phyloP scores from a whole-genome alignment of 2,888 invertebrate genomes.

The Cephonodes hylas region DNA sequence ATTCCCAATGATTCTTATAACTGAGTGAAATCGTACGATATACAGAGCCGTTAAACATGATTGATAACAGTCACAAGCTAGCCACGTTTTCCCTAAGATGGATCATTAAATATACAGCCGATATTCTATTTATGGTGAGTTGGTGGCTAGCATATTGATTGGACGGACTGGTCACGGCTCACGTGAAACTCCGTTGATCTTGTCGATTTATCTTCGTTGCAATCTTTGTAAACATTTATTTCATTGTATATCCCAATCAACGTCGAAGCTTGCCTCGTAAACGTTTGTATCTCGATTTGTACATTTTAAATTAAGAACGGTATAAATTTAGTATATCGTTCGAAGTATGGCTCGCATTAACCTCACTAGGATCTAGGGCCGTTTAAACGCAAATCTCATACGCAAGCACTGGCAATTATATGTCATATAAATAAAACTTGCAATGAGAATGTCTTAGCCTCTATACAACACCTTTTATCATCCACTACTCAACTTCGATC shows the following conservation, averaged over 20 bases:
- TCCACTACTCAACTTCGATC: no score
- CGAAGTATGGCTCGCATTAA: no score
- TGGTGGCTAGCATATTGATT: constrained; percentile 70
- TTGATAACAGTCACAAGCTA: constrained; percentile 61
- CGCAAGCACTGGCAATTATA: no score
- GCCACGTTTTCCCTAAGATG: constrained; percentile 55
- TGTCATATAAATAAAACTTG: no score
- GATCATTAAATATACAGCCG: constrained; percentile 60
- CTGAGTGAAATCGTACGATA: constrained; percentile 50
- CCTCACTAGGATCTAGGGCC: no score
- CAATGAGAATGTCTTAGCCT: no score
- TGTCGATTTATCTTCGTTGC: background rate
- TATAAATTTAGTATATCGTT: background rate
- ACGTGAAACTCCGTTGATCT: background rate
- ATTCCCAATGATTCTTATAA: constrained; percentile 45
- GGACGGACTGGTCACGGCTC: constrained; percentile 21
- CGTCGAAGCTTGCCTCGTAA: background rate
- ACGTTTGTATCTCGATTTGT: background rate
- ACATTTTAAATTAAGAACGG: background rate
- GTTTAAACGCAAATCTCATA: no score
- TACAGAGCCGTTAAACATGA: constrained; percentile 47
- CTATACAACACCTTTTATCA: no score
- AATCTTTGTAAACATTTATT: background rate
- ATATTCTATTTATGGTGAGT: constrained; percentile 71
- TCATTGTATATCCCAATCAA: background rate